Evolutionary conservation across 2,113 vertebrate genomes (phyloP).

Genomic region (Heterocephalus glaber): DNA sequence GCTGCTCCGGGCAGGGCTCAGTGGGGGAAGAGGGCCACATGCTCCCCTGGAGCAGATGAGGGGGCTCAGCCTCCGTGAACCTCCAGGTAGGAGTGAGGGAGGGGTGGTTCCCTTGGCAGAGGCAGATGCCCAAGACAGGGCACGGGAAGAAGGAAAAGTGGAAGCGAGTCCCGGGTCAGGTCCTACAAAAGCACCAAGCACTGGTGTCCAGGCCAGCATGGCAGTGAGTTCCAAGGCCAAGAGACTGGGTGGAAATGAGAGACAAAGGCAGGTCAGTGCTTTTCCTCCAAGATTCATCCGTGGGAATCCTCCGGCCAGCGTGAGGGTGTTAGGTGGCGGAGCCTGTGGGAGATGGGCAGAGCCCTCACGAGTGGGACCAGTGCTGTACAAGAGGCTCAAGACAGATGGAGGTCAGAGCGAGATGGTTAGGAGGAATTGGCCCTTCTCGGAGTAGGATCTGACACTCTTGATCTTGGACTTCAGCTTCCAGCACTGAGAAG

Average conservation of each 20-base stretch:
- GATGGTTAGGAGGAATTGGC: not conserved
- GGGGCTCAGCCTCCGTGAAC: not conserved
- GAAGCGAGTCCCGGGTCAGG: not conserved
- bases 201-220: not conserved
- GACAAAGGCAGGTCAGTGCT: not conserved
- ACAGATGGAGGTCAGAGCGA: not conserved
- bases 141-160: not conserved
- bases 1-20: not conserved
- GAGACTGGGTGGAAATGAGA: not conserved
- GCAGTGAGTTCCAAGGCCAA: not conserved
- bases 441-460: not conserved
- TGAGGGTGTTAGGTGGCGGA: not conserved
- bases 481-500: not conserved
- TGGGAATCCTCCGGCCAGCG: not conserved
- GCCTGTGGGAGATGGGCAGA: too few species aligned
- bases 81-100: not conserved
- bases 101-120: not conserved
- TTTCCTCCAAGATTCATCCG: too few species aligned
- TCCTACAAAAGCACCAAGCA: not conserved
- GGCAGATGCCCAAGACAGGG: too few species aligned
- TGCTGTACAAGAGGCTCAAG: not conserved
- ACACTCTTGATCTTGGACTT: not conserved
- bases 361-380: not conserved
- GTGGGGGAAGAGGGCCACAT: not conserved
- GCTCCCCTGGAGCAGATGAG: not conserved